A percentile compares a stretch with the other conserved stretches of the same genome.
Evolutionary conservation across 1,140 invertebrate species (phyloP).

Genomic region (Drosophila trapezifrons): DNA sequence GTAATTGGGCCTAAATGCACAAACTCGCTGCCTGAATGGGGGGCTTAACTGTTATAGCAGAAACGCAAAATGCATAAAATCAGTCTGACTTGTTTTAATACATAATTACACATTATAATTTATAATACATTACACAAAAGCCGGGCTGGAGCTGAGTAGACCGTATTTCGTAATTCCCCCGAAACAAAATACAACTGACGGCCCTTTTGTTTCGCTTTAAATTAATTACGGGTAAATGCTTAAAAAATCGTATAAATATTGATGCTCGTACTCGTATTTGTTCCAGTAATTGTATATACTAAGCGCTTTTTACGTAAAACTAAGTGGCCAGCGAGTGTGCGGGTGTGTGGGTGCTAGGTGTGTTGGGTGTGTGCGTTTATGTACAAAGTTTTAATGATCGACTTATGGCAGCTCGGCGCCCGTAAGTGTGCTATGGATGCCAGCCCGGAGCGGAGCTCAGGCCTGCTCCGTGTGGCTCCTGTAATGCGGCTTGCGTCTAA

Average conservation of each 20-base stretch:
- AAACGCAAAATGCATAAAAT: constrained; percentile 71
- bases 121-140: constrained; percentile 41
- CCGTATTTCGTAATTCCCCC: constrained; percentile 19
- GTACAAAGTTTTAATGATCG: constrained; percentile 33
- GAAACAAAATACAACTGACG: constrained; percentile 20
- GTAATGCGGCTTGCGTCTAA: constrained; percentile 69
- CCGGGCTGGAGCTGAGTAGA: constrained; percentile 26
- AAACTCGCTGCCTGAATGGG: constrained; percentile 15
- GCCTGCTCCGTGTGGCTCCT: constrained; percentile 48
- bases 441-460: constrained; percentile 24
- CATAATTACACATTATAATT: constrained; percentile 44
- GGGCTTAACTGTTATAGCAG: constrained; percentile 48
- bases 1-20: constrained; percentile 40
- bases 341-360: background rate
- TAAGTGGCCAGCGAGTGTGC: constrained; percentile 22
- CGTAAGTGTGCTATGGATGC: constrained; percentile 3
- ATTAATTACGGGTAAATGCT: constrained; percentile 51
- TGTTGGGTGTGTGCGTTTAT: constrained; percentile 10
- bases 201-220: constrained; percentile 19
- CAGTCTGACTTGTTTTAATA: constrained; percentile 75
- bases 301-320: constrained; percentile 36
- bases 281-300: constrained; percentile 17
- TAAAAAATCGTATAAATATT: constrained; percentile 51
- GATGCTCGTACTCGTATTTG: constrained; percentile 17
- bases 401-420: constrained; percentile 18